These are phyloP conservation scores for Xenops minutus DNA, from an alignment of 2,797 vertebrate species.

Conservation along the genomic window DNA sequence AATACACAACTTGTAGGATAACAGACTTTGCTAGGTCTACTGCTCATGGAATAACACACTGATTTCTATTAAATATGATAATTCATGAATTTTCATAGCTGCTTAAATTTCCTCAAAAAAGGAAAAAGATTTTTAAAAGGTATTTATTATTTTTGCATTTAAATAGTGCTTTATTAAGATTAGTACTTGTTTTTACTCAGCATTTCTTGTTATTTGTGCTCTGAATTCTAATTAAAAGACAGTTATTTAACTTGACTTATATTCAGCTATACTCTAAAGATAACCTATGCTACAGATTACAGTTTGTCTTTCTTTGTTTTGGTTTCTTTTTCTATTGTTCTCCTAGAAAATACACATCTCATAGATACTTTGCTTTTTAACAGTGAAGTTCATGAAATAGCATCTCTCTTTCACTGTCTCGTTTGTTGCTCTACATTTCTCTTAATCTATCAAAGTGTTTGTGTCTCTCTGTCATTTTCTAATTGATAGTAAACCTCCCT, in stretches of 20 bases:
- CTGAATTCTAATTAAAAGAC: background rate
- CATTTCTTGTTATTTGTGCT: background rate
- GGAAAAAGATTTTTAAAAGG: background rate
- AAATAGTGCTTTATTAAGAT: background rate
- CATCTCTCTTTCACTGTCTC: background rate
- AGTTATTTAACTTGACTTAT: background rate
- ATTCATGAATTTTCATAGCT: background rate
- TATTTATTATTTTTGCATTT: background rate
- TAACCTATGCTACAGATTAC: background rate
- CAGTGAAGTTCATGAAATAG: background rate
- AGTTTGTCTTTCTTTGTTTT: background rate
- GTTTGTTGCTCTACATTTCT: background rate
- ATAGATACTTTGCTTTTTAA: background rate
- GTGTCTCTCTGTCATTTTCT: background rate
- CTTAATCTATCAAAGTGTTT: background rate
- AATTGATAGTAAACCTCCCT: background rate
- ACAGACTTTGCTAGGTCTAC: background rate
- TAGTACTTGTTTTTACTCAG: background rate
- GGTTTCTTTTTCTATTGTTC: background rate
- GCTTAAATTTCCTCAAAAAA: background rate
- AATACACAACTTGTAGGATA: background rate
- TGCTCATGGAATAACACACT: background rate
- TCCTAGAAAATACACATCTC: background rate
- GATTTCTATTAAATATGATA: background rate
- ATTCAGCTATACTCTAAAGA: background rate